These are phyloP conservation scores for Eilema sororculum DNA, from an alignment of 2,888 invertebrate genomes.

Conservation along the genomic window DNA sequence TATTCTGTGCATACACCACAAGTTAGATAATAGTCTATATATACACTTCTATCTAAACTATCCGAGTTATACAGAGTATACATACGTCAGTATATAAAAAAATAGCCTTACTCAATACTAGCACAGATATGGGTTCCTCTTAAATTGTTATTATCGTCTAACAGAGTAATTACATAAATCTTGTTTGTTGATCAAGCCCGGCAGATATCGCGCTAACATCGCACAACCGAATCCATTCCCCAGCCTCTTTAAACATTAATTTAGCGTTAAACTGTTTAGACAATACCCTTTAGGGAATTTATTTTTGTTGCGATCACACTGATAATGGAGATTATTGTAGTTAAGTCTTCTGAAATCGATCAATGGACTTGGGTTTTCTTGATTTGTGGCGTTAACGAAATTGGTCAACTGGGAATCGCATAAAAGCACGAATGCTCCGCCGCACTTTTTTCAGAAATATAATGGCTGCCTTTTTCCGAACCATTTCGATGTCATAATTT, in stretches of 20 bases:
- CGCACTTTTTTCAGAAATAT: too few relatives aligned
- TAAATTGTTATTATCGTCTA: constrained; percentile 15
- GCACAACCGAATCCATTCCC: constrained; percentile 49
- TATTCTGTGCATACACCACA: too few relatives aligned
- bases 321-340: constrained; percentile 33
- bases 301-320: constrained; percentile 46
- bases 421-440: too few relatives aligned
- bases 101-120: constrained; percentile 1
- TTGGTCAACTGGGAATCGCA: too few relatives aligned
- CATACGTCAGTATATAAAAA: not conserved
- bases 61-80: too few relatives aligned
- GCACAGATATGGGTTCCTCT: constrained; percentile 10
- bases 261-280: constrained; percentile 49
- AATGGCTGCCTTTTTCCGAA: too few relatives aligned
- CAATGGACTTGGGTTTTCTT: not conserved
- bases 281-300: constrained; percentile 45
- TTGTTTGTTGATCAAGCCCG: constrained; percentile 46
- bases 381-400: not conserved
- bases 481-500: too few relatives aligned
- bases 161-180: constrained; percentile 45
- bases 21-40: too few relatives aligned
- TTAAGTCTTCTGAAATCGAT: constrained; percentile 19
- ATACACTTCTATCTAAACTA: too few relatives aligned
- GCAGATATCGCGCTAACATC: constrained; percentile 56
- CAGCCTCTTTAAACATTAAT: constrained; percentile 58